Evolutionary conservation across 2,797 vertebrate species (phyloP), one percentile per base, ranked within the genome.

Genomic region (Sandelia bainsii): DNA sequence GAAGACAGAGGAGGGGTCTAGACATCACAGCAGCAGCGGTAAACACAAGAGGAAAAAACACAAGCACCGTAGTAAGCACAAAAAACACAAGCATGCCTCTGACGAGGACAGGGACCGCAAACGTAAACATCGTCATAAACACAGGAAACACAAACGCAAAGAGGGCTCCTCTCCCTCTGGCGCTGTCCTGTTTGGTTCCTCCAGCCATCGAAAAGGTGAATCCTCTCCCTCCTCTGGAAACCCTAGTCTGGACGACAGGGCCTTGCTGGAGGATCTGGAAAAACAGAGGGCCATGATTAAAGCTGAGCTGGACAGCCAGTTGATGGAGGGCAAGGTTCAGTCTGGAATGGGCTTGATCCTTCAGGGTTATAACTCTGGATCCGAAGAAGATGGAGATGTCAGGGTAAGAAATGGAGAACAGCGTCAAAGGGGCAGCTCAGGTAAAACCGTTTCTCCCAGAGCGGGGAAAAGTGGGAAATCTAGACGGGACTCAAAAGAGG

Each of bases 41-140:
- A 96, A 98, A 91, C 98, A 99, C 91, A 99, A 99, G 95, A 97
- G 98, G 91, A 99, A 99, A 96, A 99, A 99, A 93, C 98, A 98
- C 88, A 99, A 99, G 93, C 98, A 99, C 83, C 96, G 98, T 62
- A 97, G 96, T 87, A 99, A 99, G 93, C 98, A 98, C 93, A 99
- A 99, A 96, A 99, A 99, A 85, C 97, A 98, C 87, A 99, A 99
- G 93, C 98, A 97, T 85, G 95, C 94, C 68, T 94, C 96, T 25
- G 97, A 98, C 61, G 98, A 98, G 58, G 97, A 98, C 84, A 98
- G 97, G 85, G 97, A 97, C 80, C 97, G 96, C 87, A 98, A 97
- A 86, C 97, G 98, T 72, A 98, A 97, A 89, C 98, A 98, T 87
- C 96, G 96, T 81, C 98, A 98, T 90, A 99, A 99, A 92, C 98